phyloP scores from a whole-genome alignment of 2,113 vertebrate genomes.

The Syrmaticus mikado region DNA sequence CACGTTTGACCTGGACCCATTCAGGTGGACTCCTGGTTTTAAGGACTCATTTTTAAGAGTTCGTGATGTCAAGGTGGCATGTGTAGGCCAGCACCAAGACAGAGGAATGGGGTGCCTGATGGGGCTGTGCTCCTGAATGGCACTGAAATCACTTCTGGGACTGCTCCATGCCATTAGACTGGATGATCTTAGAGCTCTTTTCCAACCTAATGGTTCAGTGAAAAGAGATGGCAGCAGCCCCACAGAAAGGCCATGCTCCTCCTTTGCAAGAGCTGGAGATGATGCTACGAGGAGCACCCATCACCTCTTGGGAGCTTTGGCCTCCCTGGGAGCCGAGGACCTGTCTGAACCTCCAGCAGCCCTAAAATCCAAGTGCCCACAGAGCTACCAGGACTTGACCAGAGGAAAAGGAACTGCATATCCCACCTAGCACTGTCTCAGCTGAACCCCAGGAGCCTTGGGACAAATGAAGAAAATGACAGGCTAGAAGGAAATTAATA shows the following conservation, averaged over 20 bases:
- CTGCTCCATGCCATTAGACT: not conserved
- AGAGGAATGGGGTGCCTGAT: not conserved
- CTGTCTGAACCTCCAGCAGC: not conserved
- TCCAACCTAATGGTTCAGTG: too few relatives aligned
- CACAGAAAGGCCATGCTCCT: not conserved
- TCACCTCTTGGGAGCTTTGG: not conserved
- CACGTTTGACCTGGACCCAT: not conserved
- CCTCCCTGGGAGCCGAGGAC: not conserved
- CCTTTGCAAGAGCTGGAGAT: not conserved
- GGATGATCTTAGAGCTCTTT: too few relatives aligned
- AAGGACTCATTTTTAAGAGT: not conserved
- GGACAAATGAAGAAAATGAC: constrained; percentile 62
- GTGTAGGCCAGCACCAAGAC: not conserved
- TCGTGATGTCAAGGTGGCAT: not conserved
- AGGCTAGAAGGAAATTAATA: constrained; percentile 73
- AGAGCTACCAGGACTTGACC: not conserved
- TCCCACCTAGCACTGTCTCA: not conserved
- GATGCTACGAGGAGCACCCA: not conserved
- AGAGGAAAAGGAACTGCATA: not conserved
- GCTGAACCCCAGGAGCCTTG: not conserved
- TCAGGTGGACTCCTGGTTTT: not conserved
- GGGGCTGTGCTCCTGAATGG: not conserved
- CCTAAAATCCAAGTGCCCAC: not conserved
- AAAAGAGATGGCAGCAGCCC: not conserved
- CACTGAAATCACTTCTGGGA: not conserved